Conservation (phyloP, 2,113 vertebrate species). For the Dromiciops gliroides region DNA sequence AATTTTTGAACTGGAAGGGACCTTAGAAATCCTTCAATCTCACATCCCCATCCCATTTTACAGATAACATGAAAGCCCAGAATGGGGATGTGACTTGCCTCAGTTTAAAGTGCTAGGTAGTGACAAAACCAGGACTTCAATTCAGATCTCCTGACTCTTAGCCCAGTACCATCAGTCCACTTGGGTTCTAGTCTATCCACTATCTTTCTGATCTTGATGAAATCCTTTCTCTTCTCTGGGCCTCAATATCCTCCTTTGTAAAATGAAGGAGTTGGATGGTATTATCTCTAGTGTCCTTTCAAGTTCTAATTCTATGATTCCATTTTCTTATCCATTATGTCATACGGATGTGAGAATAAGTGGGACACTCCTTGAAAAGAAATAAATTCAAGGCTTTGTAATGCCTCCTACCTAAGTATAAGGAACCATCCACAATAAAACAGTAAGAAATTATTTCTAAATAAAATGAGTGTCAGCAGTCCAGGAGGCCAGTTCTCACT, state of each 20-base stretch:
- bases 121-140: neutral
- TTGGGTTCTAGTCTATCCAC: neutral
- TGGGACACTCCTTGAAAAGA: neutral
- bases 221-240: neutral
- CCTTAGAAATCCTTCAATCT: rapidly evolving
- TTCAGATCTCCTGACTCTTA: neutral
- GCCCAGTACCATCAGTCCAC: neutral
- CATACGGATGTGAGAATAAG: neutral
- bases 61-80: neutral
- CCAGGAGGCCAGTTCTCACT: conserved; percentile 26
- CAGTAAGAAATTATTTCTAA: neutral
- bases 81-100: neutral
- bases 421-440: neutral
- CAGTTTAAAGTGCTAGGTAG: no score
- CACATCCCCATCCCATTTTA: neutral
- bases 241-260: neutral
- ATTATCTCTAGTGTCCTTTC: neutral
- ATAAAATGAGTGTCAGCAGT: neutral
- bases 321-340: neutral
- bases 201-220: neutral
- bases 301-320: neutral
- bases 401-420: neutral
- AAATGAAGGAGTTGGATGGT: neutral
- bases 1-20: neutral
- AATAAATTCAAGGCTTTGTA: neutral